These are phyloP conservation scores for Drosophila acutilabella DNA, from an alignment of 2,888 invertebrate species.

Conservation along the genomic window DNA sequence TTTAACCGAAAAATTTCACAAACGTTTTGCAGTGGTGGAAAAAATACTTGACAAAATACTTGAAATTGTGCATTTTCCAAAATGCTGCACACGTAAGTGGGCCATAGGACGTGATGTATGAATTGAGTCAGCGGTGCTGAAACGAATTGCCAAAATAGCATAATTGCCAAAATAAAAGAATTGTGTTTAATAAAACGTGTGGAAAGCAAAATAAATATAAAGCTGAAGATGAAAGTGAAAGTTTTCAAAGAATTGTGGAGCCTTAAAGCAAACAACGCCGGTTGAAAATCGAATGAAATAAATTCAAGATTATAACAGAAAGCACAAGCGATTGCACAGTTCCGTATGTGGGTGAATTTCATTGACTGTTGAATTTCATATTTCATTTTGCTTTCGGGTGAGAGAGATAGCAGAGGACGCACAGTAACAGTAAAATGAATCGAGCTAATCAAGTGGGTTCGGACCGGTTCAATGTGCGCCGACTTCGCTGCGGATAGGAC, in stretches of 20 bases:
- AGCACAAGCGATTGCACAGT: constrained; percentile 15
- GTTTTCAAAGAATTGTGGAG: constrained; percentile 6
- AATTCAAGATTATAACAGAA: not conserved
- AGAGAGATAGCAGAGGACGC: constrained; percentile 16
- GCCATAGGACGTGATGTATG: constrained; percentile 13
- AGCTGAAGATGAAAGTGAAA: constrained; percentile 48
- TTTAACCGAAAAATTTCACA: not conserved
- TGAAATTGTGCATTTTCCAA: constrained; percentile 72
- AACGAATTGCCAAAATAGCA: constrained; percentile 27
- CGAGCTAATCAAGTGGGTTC: constrained; percentile 74
- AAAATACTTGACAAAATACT: constrained; percentile 52
- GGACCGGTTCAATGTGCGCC: constrained; percentile 51
- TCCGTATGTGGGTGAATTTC: constrained; percentile 44
- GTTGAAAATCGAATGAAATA: constrained; percentile 17
- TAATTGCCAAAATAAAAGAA: constrained; percentile 3
- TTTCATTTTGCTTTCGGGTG: constrained; percentile 17
- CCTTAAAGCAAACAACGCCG: constrained; percentile 34
- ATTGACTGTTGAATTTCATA: constrained; percentile 66
- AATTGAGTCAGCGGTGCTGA: constrained; percentile 23
- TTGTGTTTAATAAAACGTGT: not conserved
- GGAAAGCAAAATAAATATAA: not conserved
- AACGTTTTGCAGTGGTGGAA: constrained; percentile 44
- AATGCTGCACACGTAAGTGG: constrained; percentile 65
- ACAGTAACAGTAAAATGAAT: constrained; percentile 60
- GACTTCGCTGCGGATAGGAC: constrained; percentile 16